Conservation (phyloP, 2,113 vertebrate genomes). For the Indri indri region DNA sequence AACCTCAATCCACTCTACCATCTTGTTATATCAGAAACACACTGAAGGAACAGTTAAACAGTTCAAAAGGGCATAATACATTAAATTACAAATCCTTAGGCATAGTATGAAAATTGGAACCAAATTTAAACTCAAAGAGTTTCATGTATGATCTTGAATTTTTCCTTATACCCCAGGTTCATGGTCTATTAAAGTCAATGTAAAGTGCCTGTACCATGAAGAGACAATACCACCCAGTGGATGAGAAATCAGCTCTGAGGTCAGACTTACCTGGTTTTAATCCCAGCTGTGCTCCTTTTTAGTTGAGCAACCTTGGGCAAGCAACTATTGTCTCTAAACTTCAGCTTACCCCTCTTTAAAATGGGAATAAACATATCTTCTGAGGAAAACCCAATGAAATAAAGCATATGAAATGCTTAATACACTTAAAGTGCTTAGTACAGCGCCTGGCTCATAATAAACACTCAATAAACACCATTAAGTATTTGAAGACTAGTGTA, state of each 20-base stretch:
- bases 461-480: background rate
- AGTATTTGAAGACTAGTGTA: background rate
- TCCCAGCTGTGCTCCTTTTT: background rate
- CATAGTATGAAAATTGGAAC: constrained; percentile 11
- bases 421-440: background rate
- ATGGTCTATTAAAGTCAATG: background rate
- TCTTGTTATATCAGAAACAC: constrained; percentile 62
- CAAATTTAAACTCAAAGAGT: background rate
- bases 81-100: constrained; percentile 26
- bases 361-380: background rate
- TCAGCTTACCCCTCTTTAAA: constrained; percentile 18
- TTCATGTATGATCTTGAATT: background rate
- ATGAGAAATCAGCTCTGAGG: background rate
- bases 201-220: background rate
- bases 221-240: background rate
- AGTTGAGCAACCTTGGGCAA: background rate
- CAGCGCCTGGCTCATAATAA: background rate
- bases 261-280: background rate
- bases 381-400: background rate
- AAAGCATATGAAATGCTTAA: background rate
- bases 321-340: background rate
- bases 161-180: background rate
- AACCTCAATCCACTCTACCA: constrained; percentile 45
- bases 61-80: background rate
- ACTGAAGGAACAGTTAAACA: constrained; percentile 26